Evolutionary conservation across 2,888 invertebrate species (phyloP).

Genomic region (Siphlonurus alternatus): DNA sequence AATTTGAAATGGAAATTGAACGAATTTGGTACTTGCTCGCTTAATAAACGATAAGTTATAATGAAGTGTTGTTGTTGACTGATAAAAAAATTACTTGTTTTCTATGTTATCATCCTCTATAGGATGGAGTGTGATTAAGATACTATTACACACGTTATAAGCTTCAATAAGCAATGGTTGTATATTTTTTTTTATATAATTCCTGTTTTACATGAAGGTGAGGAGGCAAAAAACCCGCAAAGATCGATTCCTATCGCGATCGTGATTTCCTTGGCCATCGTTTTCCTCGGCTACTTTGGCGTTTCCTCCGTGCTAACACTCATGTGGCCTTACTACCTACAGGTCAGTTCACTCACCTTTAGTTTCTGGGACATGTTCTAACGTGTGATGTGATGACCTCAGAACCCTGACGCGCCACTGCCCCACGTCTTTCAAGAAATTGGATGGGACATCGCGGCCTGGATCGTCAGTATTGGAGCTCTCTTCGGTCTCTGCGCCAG

Average conservation of each 20-base stretch:
- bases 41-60: too few species aligned
- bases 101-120: too few species aligned
- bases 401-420: slow-evolving; percentile 31
- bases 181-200: too few species aligned
- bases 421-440: slow-evolving; percentile 30
- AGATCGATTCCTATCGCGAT: slow-evolving; percentile 80
- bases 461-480: slow-evolving; percentile 36
- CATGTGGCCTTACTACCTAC: slow-evolving; percentile 65
- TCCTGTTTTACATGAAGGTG: too few species aligned
- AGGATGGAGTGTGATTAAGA: too few species aligned
- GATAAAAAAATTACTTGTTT: too few species aligned
- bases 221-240: slow-evolving; percentile 79
- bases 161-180: too few species aligned
- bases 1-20: too few species aligned
- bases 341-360: slow-evolving; percentile 30
- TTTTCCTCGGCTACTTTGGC: slow-evolving; percentile 80
- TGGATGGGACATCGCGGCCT: slow-evolving; percentile 31
- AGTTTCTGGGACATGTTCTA: background rate
- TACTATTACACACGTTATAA: too few species aligned
- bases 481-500: slow-evolving; percentile 36
- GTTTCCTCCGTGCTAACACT: slow-evolving; percentile 78
- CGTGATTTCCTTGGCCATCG: slow-evolving; percentile 60
- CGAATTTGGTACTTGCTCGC: too few species aligned
- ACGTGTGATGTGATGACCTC: slow-evolving; percentile 12
- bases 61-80: too few species aligned